Evolutionary conservation across 2,797 vertebrate species (phyloP).

Genomic region (Aulostomus chinensis): DNA sequence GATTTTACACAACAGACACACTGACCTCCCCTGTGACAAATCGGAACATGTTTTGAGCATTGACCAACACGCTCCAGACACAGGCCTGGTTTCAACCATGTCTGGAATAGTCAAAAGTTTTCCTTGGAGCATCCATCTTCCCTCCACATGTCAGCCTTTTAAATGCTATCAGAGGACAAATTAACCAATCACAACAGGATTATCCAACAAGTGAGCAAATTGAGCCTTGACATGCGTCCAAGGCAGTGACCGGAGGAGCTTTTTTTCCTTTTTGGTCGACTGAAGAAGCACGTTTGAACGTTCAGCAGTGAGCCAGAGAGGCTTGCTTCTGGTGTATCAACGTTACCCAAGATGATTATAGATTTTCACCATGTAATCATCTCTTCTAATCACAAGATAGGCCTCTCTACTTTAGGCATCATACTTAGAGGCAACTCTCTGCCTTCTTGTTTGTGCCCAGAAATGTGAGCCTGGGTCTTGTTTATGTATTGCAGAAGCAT

Average conservation of each 20-base stretch:
- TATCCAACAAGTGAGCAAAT: constrained; percentile 13
- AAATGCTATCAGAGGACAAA: constrained; percentile 31
- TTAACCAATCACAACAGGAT: constrained; percentile 22
- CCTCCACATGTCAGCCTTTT: constrained; percentile 1
- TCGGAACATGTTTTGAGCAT: too few relatives aligned
- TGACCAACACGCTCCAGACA: too few relatives aligned
- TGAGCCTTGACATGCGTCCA: constrained; percentile 1
- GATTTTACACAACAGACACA: too few relatives aligned
- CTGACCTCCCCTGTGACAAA: too few relatives aligned
- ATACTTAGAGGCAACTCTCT: constrained; percentile 25
- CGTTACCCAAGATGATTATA: constrained; percentile 29
- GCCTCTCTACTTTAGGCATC: constrained; percentile 24
- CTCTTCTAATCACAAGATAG: constrained; percentile 27
- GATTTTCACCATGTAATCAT: constrained; percentile 37
- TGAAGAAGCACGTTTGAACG: constrained; percentile 11
- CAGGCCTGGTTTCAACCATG: too few relatives aligned
- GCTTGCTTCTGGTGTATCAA: constrained; percentile 13
- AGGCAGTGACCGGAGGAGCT: constrained; percentile 13
- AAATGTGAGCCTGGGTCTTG: constrained; percentile 28
- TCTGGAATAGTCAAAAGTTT: too few relatives aligned
- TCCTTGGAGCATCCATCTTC: too few relatives aligned
- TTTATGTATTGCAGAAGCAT: constrained; percentile 42
- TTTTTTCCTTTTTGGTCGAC: constrained; percentile 19
- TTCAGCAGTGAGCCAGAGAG: constrained; percentile 11
- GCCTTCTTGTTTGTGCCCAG: constrained; percentile 30